Base-by-base conservation (phyloP, 2,888 invertebrate genomes). In the Doris montereyensis region DNA sequence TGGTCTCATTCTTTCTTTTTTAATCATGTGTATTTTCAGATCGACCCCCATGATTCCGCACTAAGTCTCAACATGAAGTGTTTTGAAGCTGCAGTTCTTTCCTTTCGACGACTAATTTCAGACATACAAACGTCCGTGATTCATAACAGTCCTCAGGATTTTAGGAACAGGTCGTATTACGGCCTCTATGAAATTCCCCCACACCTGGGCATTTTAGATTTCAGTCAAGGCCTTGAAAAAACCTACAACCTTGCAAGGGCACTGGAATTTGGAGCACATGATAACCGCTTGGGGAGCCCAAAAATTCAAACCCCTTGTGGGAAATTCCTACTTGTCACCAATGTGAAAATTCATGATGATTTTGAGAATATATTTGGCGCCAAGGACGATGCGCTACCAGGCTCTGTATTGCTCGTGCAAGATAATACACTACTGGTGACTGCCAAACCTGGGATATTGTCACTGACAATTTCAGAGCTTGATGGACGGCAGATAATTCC, bases 41-140 rank as follows among this genome's bases (percentile, higher is more conserved):
- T 86, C 26, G 68, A 77, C 3, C 78, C 81, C 8, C 79, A 82
- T 0, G 86, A 86, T 58, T 84, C 85, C 0, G 85, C 85, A 1
- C 73, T 86, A 1, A 84, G 84, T 24, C 62, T 86, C 24, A 86
- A 86, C 60, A 70, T 86, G 26, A 86, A 85, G 74, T 86, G 86
- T 67, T 81, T 82, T 17, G 85, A 85, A 35, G 84, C 85, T 21
- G 84, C 84, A 17, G 81, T 82, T 28, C n/a, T 34, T 2, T 65
- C 84, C 5, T 86, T 86, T 71, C 60, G 30, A 28, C 58, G 73
- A 58, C 77, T 86, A 17, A 41, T 83, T 8, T 26, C 68, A 17
- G 80, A 84, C 30, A 84, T 85, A 28, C 17, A 28, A 2, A 57
- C 68, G 26, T 24, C 68, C 21, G 74, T 68, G 1, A 26, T 85